These are phyloP conservation scores for Cheilosia pagana DNA, from an alignment of 2,888 invertebrate genomes.

Conservation along the genomic window DNA sequence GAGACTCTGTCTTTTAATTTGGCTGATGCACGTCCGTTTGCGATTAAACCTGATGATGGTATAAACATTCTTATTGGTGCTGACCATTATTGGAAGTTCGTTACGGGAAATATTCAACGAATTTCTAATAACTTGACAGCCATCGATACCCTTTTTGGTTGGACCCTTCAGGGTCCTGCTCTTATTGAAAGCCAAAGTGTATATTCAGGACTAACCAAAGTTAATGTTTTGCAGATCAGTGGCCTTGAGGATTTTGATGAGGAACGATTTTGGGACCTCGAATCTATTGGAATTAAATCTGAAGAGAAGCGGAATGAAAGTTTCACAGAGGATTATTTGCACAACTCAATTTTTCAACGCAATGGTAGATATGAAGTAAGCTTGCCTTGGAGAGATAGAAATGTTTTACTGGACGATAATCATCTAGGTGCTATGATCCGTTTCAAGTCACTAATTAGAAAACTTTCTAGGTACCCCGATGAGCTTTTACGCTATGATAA, in stretches of 20 bases:
- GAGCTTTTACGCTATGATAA: conserved; percentile 24
- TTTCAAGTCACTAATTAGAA: conserved; percentile 3
- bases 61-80: conserved; percentile 51
- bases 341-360: background rate
- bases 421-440: background rate
- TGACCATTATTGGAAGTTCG: conserved; percentile 65
- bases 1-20: background rate
- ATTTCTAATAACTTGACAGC: conserved; percentile 7
- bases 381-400: conserved; percentile 15
- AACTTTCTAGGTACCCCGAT: conserved; percentile 2
- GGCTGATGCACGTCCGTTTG: too few relatives aligned
- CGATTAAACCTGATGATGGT: too few relatives aligned
- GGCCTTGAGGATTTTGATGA: background rate
- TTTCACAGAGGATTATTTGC: background rate
- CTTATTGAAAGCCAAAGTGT: too few relatives aligned
- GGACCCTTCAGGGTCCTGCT: too few relatives aligned
- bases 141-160: too few relatives aligned
- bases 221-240: background rate
- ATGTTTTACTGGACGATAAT: background rate
- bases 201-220: too few relatives aligned
- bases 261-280: background rate
- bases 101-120: conserved; percentile 15
- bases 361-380: conserved; percentile 5
- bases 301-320: background rate
- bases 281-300: conserved; percentile 3